Percentiles rank a stretch among this genome's conserved stretches.
These are phyloP conservation scores for Poeciliopsis gracilis DNA, from an alignment of 2,797 vertebrate genomes.

Conservation along the genomic window DNA sequence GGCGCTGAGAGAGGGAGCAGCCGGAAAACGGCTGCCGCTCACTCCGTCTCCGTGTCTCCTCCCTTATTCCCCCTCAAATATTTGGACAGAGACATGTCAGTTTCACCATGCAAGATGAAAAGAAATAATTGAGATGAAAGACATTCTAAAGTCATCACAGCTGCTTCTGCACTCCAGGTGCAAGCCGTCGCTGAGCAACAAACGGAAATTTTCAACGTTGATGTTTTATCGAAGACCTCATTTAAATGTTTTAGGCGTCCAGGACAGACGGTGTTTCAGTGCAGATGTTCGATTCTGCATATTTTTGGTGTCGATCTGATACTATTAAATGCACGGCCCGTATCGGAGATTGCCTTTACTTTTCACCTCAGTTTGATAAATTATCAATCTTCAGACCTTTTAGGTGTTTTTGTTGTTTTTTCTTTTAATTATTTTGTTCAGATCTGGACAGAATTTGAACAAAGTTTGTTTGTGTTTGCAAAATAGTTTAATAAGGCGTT, in stretches of 20 bases:
- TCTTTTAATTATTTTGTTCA: too few relatives aligned
- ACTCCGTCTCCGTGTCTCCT: constrained; percentile 4
- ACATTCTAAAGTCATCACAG: constrained; percentile 1
- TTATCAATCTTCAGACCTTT: too few relatives aligned
- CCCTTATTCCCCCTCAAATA: constrained; percentile 28
- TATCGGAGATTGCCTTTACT: too few relatives aligned
- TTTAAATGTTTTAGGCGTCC: background rate
- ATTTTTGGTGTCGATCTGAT: too few relatives aligned
- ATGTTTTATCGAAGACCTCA: background rate
- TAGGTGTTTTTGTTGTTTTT: too few relatives aligned
- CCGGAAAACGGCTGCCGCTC: constrained; percentile 42
- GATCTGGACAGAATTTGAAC: too few relatives aligned
- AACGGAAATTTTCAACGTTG: background rate
- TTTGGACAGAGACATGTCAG: constrained; percentile 39
- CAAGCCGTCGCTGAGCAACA: background rate
- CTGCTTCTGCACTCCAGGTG: background rate
- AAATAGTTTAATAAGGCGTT: too few relatives aligned
- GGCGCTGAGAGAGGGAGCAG: constrained; percentile 58
- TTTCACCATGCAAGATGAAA: constrained; percentile 21
- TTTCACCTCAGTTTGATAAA: too few relatives aligned
- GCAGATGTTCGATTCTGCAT: background rate
- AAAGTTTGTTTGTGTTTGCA: too few relatives aligned
- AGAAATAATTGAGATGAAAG: constrained; percentile 31
- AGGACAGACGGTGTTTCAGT: background rate
- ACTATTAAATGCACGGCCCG: too few relatives aligned